Base-by-base conservation (phyloP, 2,888 invertebrate genomes). In the Papilio protenor region DNA sequence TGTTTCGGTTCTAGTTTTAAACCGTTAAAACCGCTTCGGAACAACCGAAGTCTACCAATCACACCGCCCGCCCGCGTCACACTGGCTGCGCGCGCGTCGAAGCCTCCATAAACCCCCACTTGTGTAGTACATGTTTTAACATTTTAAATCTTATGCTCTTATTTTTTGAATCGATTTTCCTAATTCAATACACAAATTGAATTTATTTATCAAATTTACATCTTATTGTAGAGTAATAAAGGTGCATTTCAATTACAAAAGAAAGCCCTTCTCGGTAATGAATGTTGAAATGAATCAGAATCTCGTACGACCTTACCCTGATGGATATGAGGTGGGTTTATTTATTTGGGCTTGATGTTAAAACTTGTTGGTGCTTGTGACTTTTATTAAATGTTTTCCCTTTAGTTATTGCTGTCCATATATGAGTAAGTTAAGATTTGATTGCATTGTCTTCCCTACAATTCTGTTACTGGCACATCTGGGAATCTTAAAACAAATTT, bases 41-140 rank as follows among this genome's bases (percentile, higher is more conserved):
- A 4, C 81, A 82, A 81, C 83, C 81, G 77, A 40, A 64, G 33
- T 72, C 75, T 74, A 66, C 73, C 81, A 79, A 75, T 82, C 66
- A 45, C 45, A 45, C 40, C 12, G 66, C 40, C 45, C 40, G 86
- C 82, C 83, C 87, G 89, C 88, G 90, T 86, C 87, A 85, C 85
- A 90, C 91, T 91, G 87, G 83, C 86, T 86, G 88, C 86, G 86
- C 80, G 76, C 73, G 88, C 90, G 89, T 87, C 78, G 84, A 84
- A 90, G 87, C 89, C 90, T 84, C 79, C 73, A 84, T 86, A 69
- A 81, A n/a, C n/a, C 87, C 90, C 90, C 90, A 90, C 91, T 83
- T 90, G 86, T 79, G 61, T 52, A 70, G 40, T 40, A 16, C 5
- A 1, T 49, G 71, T 18, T 71, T 71, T 71, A 11, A 14, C 1